These are phyloP conservation scores for Drosophila miranda DNA, from an alignment of 1,140 invertebrate species.

Conservation along the genomic window DNA sequence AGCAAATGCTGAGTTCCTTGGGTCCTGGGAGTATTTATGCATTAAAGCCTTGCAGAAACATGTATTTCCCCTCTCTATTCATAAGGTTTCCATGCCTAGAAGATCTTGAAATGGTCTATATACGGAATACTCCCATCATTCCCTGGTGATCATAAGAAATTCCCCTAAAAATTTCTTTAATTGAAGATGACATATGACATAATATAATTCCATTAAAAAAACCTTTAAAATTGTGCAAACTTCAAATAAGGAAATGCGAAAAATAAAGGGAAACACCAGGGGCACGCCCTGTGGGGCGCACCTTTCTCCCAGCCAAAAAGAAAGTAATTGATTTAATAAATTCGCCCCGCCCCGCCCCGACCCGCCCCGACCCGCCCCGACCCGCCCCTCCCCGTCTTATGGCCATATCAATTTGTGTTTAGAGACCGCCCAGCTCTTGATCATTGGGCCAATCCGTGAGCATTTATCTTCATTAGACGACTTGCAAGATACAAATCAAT, in stretches of 20 bases:
- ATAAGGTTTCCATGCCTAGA: too few relatives aligned
- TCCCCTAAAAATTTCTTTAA: too few relatives aligned
- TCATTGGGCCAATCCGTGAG: conserved; percentile 36
- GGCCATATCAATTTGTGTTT: conserved; percentile 53
- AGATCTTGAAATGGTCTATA: too few relatives aligned
- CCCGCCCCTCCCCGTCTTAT: neutral
- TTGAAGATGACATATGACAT: conserved; percentile 3
- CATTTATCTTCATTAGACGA: conserved; percentile 75
- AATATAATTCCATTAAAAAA: conserved; percentile 20
- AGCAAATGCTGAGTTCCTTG: too few relatives aligned
- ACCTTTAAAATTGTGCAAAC: conserved; percentile 30
- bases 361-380: too few relatives aligned
- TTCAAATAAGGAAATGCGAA: conserved; percentile 11
- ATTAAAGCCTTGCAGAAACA: too few relatives aligned
- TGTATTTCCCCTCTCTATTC: too few relatives aligned
- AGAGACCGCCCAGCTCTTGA: conserved; percentile 59
- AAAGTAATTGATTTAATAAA: conserved; percentile 52
- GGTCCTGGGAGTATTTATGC: too few relatives aligned
- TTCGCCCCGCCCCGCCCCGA: conserved; percentile 1
- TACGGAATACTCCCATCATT: too few relatives aligned
- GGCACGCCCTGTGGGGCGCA: neutral
- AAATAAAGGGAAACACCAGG: conserved; percentile 14
- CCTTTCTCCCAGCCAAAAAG: conserved; percentile 6
- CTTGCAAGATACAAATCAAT: conserved; percentile 67
- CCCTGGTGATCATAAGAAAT: too few relatives aligned